phyloP scores from a whole-genome alignment of 2,888 invertebrate species.

The Venusia cambrica region DNA sequence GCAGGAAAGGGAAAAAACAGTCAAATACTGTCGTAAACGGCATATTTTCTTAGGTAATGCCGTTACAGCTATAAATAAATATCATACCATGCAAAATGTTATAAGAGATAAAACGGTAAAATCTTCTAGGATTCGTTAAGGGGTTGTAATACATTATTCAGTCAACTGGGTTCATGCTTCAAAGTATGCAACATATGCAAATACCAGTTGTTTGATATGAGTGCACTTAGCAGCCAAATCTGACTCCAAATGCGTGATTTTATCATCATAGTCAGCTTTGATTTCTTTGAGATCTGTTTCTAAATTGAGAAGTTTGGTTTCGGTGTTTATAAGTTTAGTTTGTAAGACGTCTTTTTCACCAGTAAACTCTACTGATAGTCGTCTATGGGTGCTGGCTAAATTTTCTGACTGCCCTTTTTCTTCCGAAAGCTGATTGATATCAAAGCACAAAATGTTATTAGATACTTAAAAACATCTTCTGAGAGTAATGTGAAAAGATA shows the following conservation, averaged over 20 bases:
- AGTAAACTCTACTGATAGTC: conserved; percentile 65
- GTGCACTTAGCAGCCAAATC: conserved; percentile 81
- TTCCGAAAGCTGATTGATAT: conserved; percentile 59
- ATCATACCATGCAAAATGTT: no score
- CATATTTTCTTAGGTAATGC: no score
- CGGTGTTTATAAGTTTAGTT: conserved; percentile 64
- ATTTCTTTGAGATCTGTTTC: conserved; percentile 76
- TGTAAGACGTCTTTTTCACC: conserved; percentile 73
- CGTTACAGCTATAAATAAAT: no score
- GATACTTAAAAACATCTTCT: not conserved
- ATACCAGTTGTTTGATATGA: conserved; percentile 83
- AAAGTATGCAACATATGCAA: conserved; percentile 25
- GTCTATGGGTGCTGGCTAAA: conserved; percentile 57
- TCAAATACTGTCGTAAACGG: no score
- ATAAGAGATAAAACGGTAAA: no score
- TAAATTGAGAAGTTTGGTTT: conserved; percentile 70
- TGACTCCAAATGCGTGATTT: conserved; percentile 81
- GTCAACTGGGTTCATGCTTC: conserved; percentile 15
- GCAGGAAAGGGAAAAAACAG: no score
- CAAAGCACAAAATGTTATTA: conserved; percentile 8
- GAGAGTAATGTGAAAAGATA: conserved; percentile 5
- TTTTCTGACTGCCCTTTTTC: conserved; percentile 70
- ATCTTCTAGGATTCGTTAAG: conserved; percentile 3
- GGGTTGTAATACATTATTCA: no score
- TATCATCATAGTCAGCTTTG: conserved; percentile 80